A percentile compares a stretch with the other conserved stretches of the same genome.
phyloP scores from a whole-genome alignment of 2,113 vertebrate species.

The Ctenomys sociabilis region DNA sequence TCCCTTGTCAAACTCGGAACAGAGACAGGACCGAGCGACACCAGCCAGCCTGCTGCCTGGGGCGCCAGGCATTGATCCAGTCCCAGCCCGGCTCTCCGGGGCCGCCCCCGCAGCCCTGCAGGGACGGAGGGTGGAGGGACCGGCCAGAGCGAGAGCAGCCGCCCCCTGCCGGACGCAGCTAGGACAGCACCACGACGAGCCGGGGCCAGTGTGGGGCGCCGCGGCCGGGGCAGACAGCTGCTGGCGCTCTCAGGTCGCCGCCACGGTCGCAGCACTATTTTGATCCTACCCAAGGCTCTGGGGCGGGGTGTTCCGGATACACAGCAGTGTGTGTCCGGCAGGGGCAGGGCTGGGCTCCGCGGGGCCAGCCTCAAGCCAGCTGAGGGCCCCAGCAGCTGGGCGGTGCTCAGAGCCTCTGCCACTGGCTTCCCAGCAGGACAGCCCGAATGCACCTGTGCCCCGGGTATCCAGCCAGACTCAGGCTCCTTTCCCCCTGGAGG shows the following conservation, averaged over 20 bases:
- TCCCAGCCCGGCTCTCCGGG: no score
- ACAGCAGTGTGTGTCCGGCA: background rate
- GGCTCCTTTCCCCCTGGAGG: background rate
- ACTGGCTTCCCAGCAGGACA: background rate
- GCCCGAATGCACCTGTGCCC: fast-evolving
- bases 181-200: background rate
- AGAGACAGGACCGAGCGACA: background rate
- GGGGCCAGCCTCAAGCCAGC: background rate
- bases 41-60: background rate
- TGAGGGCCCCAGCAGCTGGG: fast-evolving
- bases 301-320: background rate
- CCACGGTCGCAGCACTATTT: background rate
- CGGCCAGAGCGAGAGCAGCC: background rate
- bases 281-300: background rate
- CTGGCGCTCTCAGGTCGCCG: background rate
- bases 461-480: background rate
- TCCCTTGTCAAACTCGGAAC: background rate
- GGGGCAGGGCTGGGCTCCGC: background rate
- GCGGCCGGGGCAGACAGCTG: background rate
- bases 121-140: background rate
- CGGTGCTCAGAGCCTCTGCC: background rate
- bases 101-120: no score
- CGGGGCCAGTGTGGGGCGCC: background rate
- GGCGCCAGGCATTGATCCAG: background rate
- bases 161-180: constrained; percentile 74